These are phyloP conservation scores for Pollenia labialis DNA, from an alignment of 2,888 invertebrate genomes.

Conservation along the genomic window DNA sequence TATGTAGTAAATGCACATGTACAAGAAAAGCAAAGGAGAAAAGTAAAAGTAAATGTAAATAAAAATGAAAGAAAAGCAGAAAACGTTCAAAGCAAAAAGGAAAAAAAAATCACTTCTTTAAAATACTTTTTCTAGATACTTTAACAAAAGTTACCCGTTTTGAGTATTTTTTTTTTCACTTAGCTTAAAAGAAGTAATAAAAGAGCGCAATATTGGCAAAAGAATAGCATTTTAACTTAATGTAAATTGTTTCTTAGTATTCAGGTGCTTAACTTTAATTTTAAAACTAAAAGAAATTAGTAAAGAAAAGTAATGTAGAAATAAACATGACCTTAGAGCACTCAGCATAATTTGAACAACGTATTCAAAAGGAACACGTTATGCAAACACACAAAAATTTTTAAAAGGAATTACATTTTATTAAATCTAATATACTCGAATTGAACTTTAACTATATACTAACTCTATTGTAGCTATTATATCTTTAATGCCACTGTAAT, in stretches of 20 bases:
- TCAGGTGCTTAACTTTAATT: constrained; percentile 30
- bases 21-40: neutral
- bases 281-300: neutral
- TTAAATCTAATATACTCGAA: no score
- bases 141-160: constrained; percentile 13
- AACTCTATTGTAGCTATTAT: no score
- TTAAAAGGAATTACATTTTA: no score
- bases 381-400: no score
- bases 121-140: constrained; percentile 10
- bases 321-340: neutral
- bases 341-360: neutral
- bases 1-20: neutral
- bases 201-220: neutral
- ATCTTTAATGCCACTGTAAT: no score
- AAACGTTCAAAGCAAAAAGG: constrained; percentile 7
- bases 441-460: no score
- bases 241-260: constrained; percentile 11
- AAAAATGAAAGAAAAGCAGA: neutral
- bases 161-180: constrained; percentile 15
- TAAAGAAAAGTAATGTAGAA: neutral
- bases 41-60: neutral
- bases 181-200: constrained; percentile 17
- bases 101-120: neutral
- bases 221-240: constrained; percentile 25
- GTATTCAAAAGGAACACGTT: no score